Evolutionary conservation across 1,140 invertebrate species (phyloP).

Genomic region (Agrilus planipennis): DNA sequence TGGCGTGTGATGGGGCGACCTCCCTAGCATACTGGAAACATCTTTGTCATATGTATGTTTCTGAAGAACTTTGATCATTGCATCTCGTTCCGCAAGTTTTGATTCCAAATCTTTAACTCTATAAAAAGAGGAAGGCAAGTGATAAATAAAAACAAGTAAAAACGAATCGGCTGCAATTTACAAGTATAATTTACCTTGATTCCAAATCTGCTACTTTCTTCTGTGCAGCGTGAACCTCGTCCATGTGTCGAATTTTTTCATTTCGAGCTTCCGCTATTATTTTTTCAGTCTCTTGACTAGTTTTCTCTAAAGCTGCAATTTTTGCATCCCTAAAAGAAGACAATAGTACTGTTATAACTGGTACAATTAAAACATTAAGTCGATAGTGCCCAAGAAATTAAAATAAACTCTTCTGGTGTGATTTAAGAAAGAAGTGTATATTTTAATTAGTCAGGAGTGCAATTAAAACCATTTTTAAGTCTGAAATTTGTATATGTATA

Average conservation of each 20-base stretch:
- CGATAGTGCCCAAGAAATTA: too few species aligned
- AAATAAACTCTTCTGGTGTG: too few species aligned
- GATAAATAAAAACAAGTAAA: too few species aligned
- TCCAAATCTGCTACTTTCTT: slow-evolving; percentile 75
- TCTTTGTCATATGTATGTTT: slow-evolving; percentile 63
- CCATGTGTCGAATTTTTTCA: slow-evolving; percentile 78
- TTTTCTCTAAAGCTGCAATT: slow-evolving; percentile 74
- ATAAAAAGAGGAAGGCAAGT: slow-evolving; percentile 13
- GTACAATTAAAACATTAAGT: too few species aligned
- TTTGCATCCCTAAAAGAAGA: slow-evolving; percentile 72
- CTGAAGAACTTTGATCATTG: slow-evolving; percentile 81
- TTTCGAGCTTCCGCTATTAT: slow-evolving; percentile 73
- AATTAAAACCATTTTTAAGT: too few species aligned
- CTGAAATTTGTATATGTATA: too few species aligned
- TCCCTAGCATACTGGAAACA: slow-evolving; percentile 38
- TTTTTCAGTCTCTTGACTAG: slow-evolving; percentile 75
- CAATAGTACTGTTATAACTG: too few species aligned
- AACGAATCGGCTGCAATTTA: too few species aligned
- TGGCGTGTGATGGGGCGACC: slow-evolving; percentile 41
- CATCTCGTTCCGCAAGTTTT: slow-evolving; percentile 75
- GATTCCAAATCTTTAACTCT: slow-evolving; percentile 81
- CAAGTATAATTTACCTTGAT: slow-evolving; percentile 59
- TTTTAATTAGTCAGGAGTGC: too few species aligned
- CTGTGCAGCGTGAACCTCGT: slow-evolving; percentile 73
- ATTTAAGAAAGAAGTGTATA: too few species aligned